A percentile compares a stretch with the other conserved stretches of the same genome.
Evolutionary conservation across 1,140 invertebrate genomes (phyloP).

Genomic region (Hycleus phaleratus): DNA sequence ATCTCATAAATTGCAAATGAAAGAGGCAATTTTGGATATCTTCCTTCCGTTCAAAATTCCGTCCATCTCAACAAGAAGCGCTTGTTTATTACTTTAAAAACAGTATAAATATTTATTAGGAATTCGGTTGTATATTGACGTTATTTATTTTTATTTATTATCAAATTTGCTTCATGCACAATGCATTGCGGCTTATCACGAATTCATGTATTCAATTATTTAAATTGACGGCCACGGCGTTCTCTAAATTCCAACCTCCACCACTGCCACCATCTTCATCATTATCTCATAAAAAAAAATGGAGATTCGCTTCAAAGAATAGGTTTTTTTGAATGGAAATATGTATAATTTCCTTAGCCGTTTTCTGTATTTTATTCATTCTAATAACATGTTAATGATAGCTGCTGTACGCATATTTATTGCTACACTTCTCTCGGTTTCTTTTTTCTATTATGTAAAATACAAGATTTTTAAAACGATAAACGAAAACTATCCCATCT

Average conservation of each 20-base stretch:
- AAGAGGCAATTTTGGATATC: conserved; percentile 13
- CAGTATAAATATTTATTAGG: conserved; percentile 38
- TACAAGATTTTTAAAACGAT: no score
- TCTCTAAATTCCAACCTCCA: conserved; percentile 15
- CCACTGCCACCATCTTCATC: conserved; percentile 12
- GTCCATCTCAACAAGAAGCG: conserved; percentile 16
- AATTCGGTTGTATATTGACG: conserved; percentile 32
- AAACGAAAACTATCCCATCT: no score
- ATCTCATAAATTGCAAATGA: conserved; percentile 25
- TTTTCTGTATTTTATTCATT: conserved; percentile 23
- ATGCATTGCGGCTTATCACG: conserved; percentile 40
- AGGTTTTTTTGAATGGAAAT: conserved; percentile 28
- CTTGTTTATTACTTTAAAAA: conserved; percentile 32
- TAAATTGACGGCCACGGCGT: conserved; percentile 32
- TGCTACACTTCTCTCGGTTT: not conserved
- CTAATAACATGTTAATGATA: conserved; percentile 24
- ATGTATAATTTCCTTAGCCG: conserved; percentile 23
- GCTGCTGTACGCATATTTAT: conserved; percentile 18
- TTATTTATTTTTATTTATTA: conserved; percentile 43
- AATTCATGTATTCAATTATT: conserved; percentile 43
- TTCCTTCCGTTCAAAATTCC: conserved; percentile 2
- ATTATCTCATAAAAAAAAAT: conserved; percentile 25
- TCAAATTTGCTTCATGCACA: conserved; percentile 41
- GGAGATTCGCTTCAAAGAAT: conserved; percentile 33
- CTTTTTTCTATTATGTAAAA: not conserved